Percentiles rank a stretch among this genome's conserved stretches.
These are phyloP conservation scores for Linyphia triangularis DNA, from an alignment of 2,888 invertebrate species.

Conservation along the genomic window DNA sequence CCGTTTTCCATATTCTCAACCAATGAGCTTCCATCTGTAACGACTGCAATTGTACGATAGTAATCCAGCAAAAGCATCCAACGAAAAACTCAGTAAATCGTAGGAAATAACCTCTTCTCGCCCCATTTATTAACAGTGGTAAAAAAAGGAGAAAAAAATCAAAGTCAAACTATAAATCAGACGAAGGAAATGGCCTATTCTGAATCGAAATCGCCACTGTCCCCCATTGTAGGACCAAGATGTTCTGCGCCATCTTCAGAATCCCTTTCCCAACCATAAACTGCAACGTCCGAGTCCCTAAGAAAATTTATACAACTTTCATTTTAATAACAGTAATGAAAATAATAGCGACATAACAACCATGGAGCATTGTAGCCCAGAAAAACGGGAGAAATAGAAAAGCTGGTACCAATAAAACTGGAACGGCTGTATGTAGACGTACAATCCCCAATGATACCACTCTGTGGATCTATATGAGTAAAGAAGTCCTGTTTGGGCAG, in stretches of 20 bases:
- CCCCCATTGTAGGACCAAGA: not conserved
- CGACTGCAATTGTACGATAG: no score
- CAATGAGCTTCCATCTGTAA: no score
- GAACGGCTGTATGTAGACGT: slow-evolving; percentile 19
- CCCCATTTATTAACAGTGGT: not conserved
- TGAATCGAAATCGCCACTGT: not conserved
- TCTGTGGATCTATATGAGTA: slow-evolving; percentile 4
- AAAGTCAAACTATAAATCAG: not conserved
- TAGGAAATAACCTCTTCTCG: slow-evolving; percentile 8
- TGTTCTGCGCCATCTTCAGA: not conserved
- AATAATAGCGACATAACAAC: slow-evolving; percentile 24
- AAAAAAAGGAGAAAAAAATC: slow-evolving; percentile 10
- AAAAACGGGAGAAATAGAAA: not conserved
- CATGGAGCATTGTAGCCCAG: not conserved
- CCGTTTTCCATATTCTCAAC: no score
- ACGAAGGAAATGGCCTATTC: slow-evolving; percentile 9
- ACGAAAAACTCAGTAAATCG: not conserved
- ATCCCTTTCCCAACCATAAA: not conserved
- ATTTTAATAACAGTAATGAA: slow-evolving; percentile 63
- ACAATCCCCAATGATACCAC: not conserved
- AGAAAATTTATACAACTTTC: slow-evolving; percentile 2
- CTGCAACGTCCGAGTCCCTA: not conserved
- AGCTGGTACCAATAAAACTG: slow-evolving; percentile 11
- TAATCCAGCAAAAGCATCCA: no score
- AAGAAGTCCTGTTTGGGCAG: slow-evolving; percentile 25